Base-by-base conservation (phyloP, 2,113 vertebrate species). In the Burhinus bistriatus region DNA sequence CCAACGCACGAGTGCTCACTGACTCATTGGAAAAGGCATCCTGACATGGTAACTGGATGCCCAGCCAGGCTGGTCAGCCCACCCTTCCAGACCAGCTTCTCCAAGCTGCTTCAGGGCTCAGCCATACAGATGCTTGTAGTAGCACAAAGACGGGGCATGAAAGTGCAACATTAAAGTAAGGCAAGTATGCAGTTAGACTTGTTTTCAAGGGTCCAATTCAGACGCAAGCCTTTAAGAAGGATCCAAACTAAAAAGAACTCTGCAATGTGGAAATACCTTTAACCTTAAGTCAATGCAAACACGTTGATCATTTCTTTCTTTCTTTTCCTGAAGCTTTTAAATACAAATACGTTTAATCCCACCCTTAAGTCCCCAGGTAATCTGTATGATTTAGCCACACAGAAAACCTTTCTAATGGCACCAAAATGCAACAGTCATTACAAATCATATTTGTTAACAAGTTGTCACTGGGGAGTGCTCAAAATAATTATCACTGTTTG, bases 401-500 rank as follows among this genome's bases (percentile, higher is more conserved):
- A 96, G 30, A 83, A 87, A 87, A 91, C 30, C n/a, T 8, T 83
- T 88, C 26, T 65, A 92, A 89, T 22, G 29, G 52, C 92, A 90
- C 51, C 32, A 93, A 88, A 84, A 82, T 36, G 83, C 66, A 90
- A 88, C 20, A 79, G 52, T 25, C 47, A 86, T 51, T 94, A 87
- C 54, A 94, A 91, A 95, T 84, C 83, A 29, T 82, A 89, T 92
- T 92, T 95, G 92, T 95, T 92, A 95, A 96, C 79, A 83, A 36
- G 40, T 81, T 90, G 83, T 96, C 95, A 91, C 76, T 80, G 17
- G 87, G 79, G 64, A 92, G 61, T n/a, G 42, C 65, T 96, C 87
- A 84, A 94, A 89, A 95, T 95, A 83, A 96, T 95, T 94, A 95
- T 89, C 90, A 85, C 89, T 2, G 25, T 91, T 97, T 94, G 69